Base-by-base conservation (phyloP, 2,113 vertebrate species). In the Triplophysa tibetana region DNA sequence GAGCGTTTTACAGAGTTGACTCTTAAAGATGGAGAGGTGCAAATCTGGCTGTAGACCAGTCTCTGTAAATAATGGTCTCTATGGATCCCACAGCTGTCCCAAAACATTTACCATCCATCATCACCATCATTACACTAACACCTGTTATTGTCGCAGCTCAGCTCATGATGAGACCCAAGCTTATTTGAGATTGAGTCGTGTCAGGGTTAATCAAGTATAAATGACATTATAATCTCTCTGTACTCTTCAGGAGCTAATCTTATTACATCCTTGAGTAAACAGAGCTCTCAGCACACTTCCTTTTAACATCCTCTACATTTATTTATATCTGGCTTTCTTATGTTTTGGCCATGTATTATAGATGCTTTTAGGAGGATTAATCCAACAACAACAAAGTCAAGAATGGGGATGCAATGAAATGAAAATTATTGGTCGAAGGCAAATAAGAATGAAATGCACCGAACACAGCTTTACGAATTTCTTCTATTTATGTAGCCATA, bases 51-150 rank as follows among this genome's bases (percentile, higher is more conserved):
- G 16, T 6, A 41, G 45, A 21, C 70, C 77, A 82, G 70, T 17
- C 6, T 3, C n/a, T 29, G 19, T 76, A 77, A 83, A 84, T 70
- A 86, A 70, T 52, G 0, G 41, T 81, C 75, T 77, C 79, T 75
- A 3, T 63, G 33, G 74, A 17, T 38, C 19, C 69, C 33, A 24
- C 68, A 79, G 61, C 81, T 82, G 74, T 41, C 80, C 77, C 38
- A 1, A 79, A 85, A 52, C 82, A 63, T 81, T 75, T 75, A 41
- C 79, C 82, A 84, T 77, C 85, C 83, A 87, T 86, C 85, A 89
- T 86, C 85, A 85, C 11, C 50, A 54, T 1, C 77, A 88, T 21
- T 21, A n/a, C 13, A 13, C 13, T 74, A 87, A 87, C 65, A 77
- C 77, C 75, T 81, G 82, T 83, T 83, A 84, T 74, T 73, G 84